Evolutionary conservation across 2,888 invertebrate genomes (phyloP), one percentile per base, ranked within the genome.

Genomic region (Gryllus longicercus): DNA sequence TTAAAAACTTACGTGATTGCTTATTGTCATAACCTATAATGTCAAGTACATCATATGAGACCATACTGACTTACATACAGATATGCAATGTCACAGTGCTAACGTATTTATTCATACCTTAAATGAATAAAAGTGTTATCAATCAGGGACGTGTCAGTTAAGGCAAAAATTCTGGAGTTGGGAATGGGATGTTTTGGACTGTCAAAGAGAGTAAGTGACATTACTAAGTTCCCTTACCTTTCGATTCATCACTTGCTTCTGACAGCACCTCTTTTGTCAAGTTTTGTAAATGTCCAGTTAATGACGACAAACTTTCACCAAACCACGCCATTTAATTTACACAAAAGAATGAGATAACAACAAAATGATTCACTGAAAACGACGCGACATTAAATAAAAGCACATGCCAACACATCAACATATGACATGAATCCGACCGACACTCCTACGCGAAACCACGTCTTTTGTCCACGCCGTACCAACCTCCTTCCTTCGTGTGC

Each of bases 211-310:
- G 38, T 38, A 38, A 38, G 38, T 38, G 38, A 38, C 38, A 38
- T 63, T 63, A 18, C 63, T n/a, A 63, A 63, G n/a, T 18, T 63
- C n/a, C 11, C 63, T 82, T 86, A 91, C 91, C 91, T 86, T 88
- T 89, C 85, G 90, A 90, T 85, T 92, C 92, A 81, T 88, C 90
- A 85, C 90, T 89, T 83, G 89, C 91, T 84, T 96, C 96, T 83
- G 94, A 92, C 86, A 97, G 90, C 84, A 96, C 96, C 88, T 96
- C 96, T 86, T 94, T 94, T 81, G 96, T 96, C 85, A 96, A 93
- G 88, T 91, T 96, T 63, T 93, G 92, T 85, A 97, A 91, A 89
- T 97, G 96, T 84, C 96, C 96, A 87, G 95, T 96, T 83, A 97
- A 84, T 75, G 88, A 87, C n/a, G 88, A 87, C 80, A 89, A 84